Percentiles rank a stretch among this genome's conserved stretches.
phyloP scores from a whole-genome alignment of 2,888 invertebrate genomes.

The Alcis repandata region DNA sequence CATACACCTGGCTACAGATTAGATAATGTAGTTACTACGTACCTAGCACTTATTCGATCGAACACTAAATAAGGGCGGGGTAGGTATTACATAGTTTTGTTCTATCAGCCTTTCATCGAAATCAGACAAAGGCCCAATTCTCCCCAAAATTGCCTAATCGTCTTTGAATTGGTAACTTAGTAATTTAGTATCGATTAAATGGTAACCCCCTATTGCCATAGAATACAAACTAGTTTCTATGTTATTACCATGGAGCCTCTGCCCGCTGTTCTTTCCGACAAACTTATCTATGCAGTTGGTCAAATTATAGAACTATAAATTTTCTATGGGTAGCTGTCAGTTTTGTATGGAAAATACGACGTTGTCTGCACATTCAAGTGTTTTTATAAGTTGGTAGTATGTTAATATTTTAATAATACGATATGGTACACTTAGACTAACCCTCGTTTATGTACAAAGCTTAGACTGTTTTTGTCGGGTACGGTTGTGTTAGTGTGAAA shows the following conservation, averaged over 20 bases:
- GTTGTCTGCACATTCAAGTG: background rate
- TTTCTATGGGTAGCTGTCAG: background rate
- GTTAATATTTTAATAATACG: conserved; percentile 16
- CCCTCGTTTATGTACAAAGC: conserved; percentile 14
- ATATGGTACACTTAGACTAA: background rate
- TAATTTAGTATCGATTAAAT: conserved; percentile 20
- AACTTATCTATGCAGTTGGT: background rate
- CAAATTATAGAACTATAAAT: conserved; percentile 1
- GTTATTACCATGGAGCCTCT: conserved; percentile 10
- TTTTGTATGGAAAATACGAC: background rate
- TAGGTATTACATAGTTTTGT: background rate
- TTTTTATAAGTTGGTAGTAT: background rate
- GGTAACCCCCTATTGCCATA: conserved; percentile 6
- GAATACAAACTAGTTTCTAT: too few species aligned
- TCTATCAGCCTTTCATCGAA: background rate
- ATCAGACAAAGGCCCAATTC: conserved; percentile 10
- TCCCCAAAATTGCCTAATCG: conserved; percentile 24
- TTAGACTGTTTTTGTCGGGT: conserved; percentile 3
- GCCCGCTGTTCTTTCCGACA: background rate
- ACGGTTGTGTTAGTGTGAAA: conserved; percentile 3
- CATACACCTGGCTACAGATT: too few species aligned
- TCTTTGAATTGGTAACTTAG: conserved; percentile 22
- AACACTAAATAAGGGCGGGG: background rate
- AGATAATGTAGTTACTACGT: too few species aligned
- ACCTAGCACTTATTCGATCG: background rate